Conservation (phyloP, 2,113 vertebrate genomes). For the Scytalopus superciliaris region DNA sequence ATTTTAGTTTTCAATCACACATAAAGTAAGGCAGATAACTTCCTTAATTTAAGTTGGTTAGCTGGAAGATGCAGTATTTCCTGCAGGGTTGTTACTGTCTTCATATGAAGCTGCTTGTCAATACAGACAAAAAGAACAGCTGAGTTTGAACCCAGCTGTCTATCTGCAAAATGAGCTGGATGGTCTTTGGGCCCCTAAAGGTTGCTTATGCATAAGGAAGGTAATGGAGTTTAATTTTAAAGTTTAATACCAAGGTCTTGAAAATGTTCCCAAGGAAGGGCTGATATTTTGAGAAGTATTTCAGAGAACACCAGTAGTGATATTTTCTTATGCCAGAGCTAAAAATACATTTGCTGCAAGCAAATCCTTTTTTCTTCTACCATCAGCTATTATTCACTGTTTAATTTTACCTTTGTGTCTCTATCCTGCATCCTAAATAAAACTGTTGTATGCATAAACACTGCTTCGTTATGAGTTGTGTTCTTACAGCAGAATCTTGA, state of each 20-base stretch:
- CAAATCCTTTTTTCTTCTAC: background rate
- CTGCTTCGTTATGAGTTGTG: background rate
- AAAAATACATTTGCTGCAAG: background rate
- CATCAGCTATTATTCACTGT: background rate
- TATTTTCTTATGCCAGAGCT: background rate
- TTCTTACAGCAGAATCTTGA: background rate
- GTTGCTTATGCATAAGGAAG: background rate
- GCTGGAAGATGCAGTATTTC: background rate
- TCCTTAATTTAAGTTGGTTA: background rate
- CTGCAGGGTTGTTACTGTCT: background rate
- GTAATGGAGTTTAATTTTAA: background rate
- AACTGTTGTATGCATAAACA: background rate
- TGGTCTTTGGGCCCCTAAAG: background rate
- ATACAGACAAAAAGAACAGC: background rate
- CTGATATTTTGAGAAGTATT: conserved; percentile 26
- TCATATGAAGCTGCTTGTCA: background rate
- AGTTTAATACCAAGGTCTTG: conserved; percentile 9
- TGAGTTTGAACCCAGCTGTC: background rate
- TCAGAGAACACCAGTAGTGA: background rate
- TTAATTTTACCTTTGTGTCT: background rate
- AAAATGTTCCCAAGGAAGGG: background rate
- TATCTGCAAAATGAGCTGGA: background rate
- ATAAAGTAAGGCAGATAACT: background rate
- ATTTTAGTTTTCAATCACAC: background rate
- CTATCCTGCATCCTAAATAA: background rate